Evolutionary conservation across 2,113 vertebrate species (phyloP), one percentile per base, ranked within the genome.

Genomic region (Eptatretus burgeri): DNA sequence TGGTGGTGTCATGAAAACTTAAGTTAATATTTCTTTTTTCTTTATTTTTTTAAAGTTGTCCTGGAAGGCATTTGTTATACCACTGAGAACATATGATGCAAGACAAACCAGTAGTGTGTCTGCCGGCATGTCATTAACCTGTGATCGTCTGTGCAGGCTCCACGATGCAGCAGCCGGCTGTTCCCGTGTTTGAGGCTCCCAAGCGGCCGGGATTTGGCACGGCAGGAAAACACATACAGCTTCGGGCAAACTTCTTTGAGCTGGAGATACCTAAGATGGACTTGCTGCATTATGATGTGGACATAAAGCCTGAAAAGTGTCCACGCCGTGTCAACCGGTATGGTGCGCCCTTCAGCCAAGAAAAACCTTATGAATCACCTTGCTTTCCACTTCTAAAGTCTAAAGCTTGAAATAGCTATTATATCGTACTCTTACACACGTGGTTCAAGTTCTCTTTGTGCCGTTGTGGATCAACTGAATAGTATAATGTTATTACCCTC

Each of bases 221-320:
- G 0, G 85, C 95, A 18, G 93, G 93, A 71, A 98, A 98, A 72
- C 93, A 89, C 72, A 98, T 98, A 78, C 94, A 94, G 74, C 81
- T 98, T 72, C 78, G 95, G 74, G 93, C 93, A 74, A 98, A 98
- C 76, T 98, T 94, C 74, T 98, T 98, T 70, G 88, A 98, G 69
- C 89, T 96, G 74, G 93, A 98, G 76, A 98, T 98, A 76, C 93
- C 93, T 72, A 98, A 96, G 76, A 96, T 98, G 66, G 89, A 94
- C 64, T 87, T 98, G 65, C 91, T 79, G 71, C 93, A 96, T 72
- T 98, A 98, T 67, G 93, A 98, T 75, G 89, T 98, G 76, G 93
- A 96, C 76, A 98, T 98, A 74, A 98, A 98, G 73, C 93, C 93
- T 0, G 93, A 96, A 74, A 98, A 98, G 78, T 98, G 91, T 71